Evolutionary conservation across 2,113 vertebrate species (phyloP), one percentile per base, ranked within the genome.

Genomic region (Chaenocephalus aceratus): DNA sequence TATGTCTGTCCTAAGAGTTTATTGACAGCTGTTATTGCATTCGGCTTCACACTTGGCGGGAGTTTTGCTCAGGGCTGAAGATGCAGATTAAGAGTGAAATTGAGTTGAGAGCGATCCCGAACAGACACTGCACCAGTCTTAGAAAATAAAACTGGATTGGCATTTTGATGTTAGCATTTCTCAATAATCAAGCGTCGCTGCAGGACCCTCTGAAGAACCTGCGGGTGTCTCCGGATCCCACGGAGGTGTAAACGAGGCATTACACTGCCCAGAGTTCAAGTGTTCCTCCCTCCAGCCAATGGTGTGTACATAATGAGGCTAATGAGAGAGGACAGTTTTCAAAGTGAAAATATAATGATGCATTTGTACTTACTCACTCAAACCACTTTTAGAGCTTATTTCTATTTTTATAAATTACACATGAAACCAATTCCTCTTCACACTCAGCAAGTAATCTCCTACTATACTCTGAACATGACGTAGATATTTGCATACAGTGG

Each of bases 331-430:
- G 51, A 69, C 77, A 52, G 45, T 21, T 60, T 13, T 23, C 56
- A 15, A 2, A 63, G 57, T 64, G 63, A 59, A 52, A 73, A 77
- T 59, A 52, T 52, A 84, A 26, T 57, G 77, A 63, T 59, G 63
- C 36, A 2, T 54, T 69, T 85, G 63, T 77, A 1, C 52, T 73
- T 56, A 2, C 57, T 53, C 72, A 36, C 14, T 14, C 60, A 54
- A 12, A 15, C 14, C 30, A 30, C 30, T 41, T 41, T 54, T 53
- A 59, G 4, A 60, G 45, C 16, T 70, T 52, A n/a, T 18, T 12
- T 58, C 59, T 79, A 13, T 71, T 71, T 60, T 49, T 66, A 66
- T 49, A 54, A 16, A 53, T 14, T 18, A 14, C 30, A 10, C 30
- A 3, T 51, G 63, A 51, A 41, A 7, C 18, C 15, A 10, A 14